These are phyloP conservation scores for Cichlasoma orientale DNA, from an alignment of 2,797 vertebrate genomes.

Conservation along the genomic window DNA sequence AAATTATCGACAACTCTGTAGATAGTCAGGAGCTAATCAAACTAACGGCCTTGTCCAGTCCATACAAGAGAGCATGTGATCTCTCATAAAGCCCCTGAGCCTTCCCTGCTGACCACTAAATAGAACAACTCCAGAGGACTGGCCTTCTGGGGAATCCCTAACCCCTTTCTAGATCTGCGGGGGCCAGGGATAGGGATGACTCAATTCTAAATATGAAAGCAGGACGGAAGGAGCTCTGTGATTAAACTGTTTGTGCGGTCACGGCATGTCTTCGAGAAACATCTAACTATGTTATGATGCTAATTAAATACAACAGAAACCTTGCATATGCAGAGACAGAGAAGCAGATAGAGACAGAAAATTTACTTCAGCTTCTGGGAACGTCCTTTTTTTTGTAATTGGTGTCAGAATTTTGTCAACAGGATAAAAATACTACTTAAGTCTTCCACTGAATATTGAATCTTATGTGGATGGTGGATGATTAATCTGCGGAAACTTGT, in stretches of 20 bases:
- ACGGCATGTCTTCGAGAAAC: slow-evolving; percentile 34
- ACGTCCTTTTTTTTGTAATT: neutral
- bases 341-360: neutral
- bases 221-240: slow-evolving; percentile 53
- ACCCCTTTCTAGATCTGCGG: slow-evolving; percentile 43
- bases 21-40: slow-evolving; percentile 10
- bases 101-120: slow-evolving; percentile 67
- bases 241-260: slow-evolving; percentile 50
- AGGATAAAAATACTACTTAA: neutral
- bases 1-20: neutral
- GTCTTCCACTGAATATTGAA: neutral
- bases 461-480: neutral
- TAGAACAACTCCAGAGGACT: slow-evolving; percentile 53
- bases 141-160: slow-evolving; percentile 72
- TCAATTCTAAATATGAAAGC: slow-evolving; percentile 34
- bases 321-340: slow-evolving; percentile 12
- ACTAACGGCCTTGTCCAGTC: neutral
- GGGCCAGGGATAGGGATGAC: slow-evolving; percentile 43
- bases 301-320: slow-evolving; percentile 58
- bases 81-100: slow-evolving; percentile 34
- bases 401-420: neutral
- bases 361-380: slow-evolving; percentile 2
- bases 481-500: slow-evolving; percentile 6
- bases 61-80: neutral
- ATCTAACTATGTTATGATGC: slow-evolving; percentile 51